Evolutionary conservation across 2,113 vertebrate species (phyloP), one percentile per base, ranked within the genome.

Genomic region (Ranitomeya variabilis): DNA sequence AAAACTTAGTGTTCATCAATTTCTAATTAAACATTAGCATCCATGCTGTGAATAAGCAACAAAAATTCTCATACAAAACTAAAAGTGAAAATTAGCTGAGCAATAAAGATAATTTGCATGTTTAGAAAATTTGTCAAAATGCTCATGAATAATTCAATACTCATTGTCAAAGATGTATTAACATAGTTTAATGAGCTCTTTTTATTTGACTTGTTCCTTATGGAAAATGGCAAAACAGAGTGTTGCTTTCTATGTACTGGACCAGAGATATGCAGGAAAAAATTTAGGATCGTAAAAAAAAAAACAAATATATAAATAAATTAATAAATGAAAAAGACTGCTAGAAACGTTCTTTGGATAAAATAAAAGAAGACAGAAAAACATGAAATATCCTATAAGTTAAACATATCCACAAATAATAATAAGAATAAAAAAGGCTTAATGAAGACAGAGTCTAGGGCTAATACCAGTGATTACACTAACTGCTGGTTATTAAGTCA

Each of bases 71-170:
- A 90, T 80, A 67, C 59, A 90, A 92, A 92, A 89, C 80, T 80
- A 83, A 90, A 83, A 89, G 74, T 3, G 79, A 90, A 76, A 92
- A 91, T 79, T 90, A 92, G 37, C 8, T 8, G 18, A 90, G 67
- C 88, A 76, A 90, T 91, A 91, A 90, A 91, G 91, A 84, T 60
- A 91, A 87, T 92, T 93, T 93, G 45, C 77, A 71, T 87, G 89
- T 91, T 90, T 73, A 89, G 87, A 55, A 91, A 91, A 89, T 90
- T 15, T 90, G 67, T 88, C 91, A 91, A 92, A 84, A 2, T 88
- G 31, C 15, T 90, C 74, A 93, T 92, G 86, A 93, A 93, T 94
- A 93, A 93, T 93, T 94, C 90, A 94, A 62, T 1, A 23, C 3
- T 62, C n/a, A 71, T 52, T 92, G 18, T 90, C 79, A 87, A 73